Evolutionary conservation across 2,888 invertebrate species (phyloP).

Genomic region (Drosophila ochracea): DNA sequence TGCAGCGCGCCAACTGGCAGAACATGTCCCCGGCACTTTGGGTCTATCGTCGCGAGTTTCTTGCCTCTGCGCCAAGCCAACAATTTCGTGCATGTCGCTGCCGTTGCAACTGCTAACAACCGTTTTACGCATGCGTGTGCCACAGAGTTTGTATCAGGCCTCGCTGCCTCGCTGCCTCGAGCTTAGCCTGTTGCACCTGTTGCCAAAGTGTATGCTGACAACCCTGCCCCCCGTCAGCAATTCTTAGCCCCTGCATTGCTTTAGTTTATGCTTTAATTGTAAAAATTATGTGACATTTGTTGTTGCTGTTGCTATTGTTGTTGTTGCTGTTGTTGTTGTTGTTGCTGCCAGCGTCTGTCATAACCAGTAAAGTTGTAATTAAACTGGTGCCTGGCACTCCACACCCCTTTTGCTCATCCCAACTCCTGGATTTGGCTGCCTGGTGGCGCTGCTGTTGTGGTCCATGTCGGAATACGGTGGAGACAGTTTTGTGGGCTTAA

Average conservation of each 20-base stretch:
- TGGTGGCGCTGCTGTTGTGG: slow-evolving; percentile 56
- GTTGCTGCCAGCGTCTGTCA: slow-evolving; percentile 66
- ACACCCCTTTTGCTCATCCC: background rate
- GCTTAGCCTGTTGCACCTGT: slow-evolving; percentile 67
- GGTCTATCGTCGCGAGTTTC: slow-evolving; percentile 36
- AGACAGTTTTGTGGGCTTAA: slow-evolving; percentile 75
- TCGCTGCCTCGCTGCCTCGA: slow-evolving; percentile 12
- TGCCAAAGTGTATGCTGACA: slow-evolving; percentile 35
- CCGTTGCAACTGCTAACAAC: slow-evolving; percentile 65
- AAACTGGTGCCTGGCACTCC: slow-evolving; percentile 59
- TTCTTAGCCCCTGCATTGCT: slow-evolving; percentile 46
- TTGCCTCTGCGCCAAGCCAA: slow-evolving; percentile 41
- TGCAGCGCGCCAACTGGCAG: slow-evolving; percentile 57
- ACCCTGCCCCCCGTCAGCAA: background rate
- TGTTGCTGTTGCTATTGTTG: slow-evolving; percentile 38
- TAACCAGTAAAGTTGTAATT: slow-evolving; percentile 77
- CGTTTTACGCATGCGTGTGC: slow-evolving; percentile 81
- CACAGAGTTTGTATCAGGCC: slow-evolving; percentile 35
- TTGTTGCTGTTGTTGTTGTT: slow-evolving; percentile 26
- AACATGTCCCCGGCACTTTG: slow-evolving; percentile 62
- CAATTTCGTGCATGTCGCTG: slow-evolving; percentile 75
- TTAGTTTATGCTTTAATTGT: slow-evolving; percentile 79
- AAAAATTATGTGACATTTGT: slow-evolving; percentile 77
- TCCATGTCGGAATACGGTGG: slow-evolving; percentile 49
- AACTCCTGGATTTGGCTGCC: slow-evolving; percentile 20